These are phyloP conservation scores for Sebastes umbrosus DNA, from an alignment of 2,797 vertebrate species.

Conservation along the genomic window DNA sequence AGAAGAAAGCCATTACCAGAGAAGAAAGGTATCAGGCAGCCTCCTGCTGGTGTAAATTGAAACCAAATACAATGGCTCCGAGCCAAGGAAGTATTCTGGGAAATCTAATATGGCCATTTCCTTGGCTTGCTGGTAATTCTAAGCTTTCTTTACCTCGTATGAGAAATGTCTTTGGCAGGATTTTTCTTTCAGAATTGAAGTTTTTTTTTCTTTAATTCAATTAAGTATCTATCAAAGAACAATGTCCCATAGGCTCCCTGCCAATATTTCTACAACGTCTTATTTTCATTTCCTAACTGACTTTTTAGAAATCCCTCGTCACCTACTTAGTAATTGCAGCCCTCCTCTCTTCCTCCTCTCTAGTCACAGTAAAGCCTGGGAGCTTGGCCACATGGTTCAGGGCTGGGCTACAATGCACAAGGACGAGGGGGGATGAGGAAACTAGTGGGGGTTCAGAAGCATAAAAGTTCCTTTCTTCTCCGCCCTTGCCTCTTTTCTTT, in stretches of 20 bases:
- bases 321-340: constrained; percentile 54
- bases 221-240: constrained; percentile 19
- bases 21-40: constrained; percentile 71
- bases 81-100: constrained; percentile 64
- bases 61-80: constrained; percentile 76
- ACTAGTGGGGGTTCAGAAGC: constrained; percentile 68
- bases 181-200: constrained; percentile 11
- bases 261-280: constrained; percentile 13
- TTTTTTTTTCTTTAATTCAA: constrained; percentile 7
- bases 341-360: constrained; percentile 50
- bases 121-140: constrained; percentile 52
- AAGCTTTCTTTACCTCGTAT: constrained; percentile 48
- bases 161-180: constrained; percentile 22
- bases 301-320: constrained; percentile 39
- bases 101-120: constrained; percentile 65
- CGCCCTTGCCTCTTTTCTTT: constrained; percentile 75
- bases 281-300: constrained; percentile 10
- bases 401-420: constrained; percentile 71
- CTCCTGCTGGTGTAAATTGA: constrained; percentile 75
- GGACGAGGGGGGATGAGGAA: constrained; percentile 65
- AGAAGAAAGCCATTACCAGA: constrained; percentile 73
- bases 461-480: constrained; percentile 83
- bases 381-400: constrained; percentile 81
- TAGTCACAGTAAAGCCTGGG: constrained; percentile 73
- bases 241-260: neutral